phyloP scores from a whole-genome alignment of 1,140 invertebrate species.

The Anoplolepis gracilipes region DNA sequence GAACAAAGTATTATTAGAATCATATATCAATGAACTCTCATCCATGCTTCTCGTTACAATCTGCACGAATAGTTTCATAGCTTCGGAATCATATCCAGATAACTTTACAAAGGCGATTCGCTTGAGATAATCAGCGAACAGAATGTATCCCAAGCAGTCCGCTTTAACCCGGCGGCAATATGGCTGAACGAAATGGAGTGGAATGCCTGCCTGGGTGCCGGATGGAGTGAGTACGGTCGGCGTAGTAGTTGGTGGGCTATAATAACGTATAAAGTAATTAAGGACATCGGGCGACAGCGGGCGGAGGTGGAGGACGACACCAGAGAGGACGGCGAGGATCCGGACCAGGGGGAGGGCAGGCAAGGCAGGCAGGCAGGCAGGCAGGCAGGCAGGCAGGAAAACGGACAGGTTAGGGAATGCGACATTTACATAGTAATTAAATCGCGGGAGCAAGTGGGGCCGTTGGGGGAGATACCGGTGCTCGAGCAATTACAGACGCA shows the following conservation, averaged over 20 bases:
- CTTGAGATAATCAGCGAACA: slow-evolving; percentile 73
- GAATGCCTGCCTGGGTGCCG: slow-evolving; percentile 68
- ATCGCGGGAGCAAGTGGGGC: slow-evolving; percentile 85
- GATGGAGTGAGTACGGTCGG: slow-evolving; percentile 80
- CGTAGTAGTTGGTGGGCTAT: slow-evolving; percentile 82
- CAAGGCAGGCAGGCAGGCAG: slow-evolving; percentile 55
- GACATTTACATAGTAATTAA: slow-evolving; percentile 87
- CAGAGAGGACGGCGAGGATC: slow-evolving; percentile 53
- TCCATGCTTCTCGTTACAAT: slow-evolving; percentile 82
- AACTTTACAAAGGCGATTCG: slow-evolving; percentile 77
- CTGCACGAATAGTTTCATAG: not conserved
- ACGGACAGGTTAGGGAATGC: slow-evolving; percentile 84
- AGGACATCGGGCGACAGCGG: slow-evolving; percentile 85
- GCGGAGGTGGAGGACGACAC: slow-evolving; percentile 37
- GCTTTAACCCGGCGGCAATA: slow-evolving; percentile 75
- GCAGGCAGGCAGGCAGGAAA: slow-evolving; percentile 73
- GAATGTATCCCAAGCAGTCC: slow-evolving; percentile 85
- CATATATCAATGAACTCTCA: slow-evolving; percentile 79
- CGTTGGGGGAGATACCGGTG: slow-evolving; percentile 84
- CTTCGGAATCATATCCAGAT: slow-evolving; percentile 70
- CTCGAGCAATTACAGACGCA: slow-evolving; percentile 86
- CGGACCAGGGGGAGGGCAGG: slow-evolving; percentile 28
- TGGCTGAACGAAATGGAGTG: slow-evolving; percentile 77
- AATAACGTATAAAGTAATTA: slow-evolving; percentile 87
- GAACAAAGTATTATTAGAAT: slow-evolving; percentile 73